These are phyloP conservation scores for Crypturellus undulatus DNA, from an alignment of 2,113 vertebrate species.

Conservation along the genomic window DNA sequence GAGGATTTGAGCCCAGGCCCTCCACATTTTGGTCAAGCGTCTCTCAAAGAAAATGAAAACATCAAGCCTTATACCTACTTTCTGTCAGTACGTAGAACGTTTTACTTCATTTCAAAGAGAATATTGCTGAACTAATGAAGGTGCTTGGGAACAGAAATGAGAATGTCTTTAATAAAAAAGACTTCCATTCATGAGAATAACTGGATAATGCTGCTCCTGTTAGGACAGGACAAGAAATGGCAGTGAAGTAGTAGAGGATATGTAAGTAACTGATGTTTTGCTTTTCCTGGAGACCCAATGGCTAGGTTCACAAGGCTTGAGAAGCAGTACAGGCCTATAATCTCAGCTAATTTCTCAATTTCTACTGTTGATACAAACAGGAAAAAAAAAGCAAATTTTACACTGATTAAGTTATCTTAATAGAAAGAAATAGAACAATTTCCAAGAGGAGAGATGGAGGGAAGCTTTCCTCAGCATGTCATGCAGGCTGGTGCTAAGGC, in stretches of 20 bases:
- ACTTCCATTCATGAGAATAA: neutral
- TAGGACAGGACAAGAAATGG: neutral
- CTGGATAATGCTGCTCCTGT: constrained; percentile 5
- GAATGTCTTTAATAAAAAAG: neutral
- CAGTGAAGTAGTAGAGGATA: neutral
- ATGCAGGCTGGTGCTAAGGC: neutral
- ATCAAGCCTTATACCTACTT: neutral
- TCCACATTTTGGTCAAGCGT: too few species aligned
- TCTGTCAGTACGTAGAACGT: neutral
- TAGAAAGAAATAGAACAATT: neutral
- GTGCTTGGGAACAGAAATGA: neutral
- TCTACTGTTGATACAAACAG: neutral
- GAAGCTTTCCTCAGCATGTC: neutral
- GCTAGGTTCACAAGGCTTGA: neutral
- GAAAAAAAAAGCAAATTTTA: neutral
- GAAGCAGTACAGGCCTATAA: neutral
- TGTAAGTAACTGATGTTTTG: neutral
- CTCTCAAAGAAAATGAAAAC: neutral
- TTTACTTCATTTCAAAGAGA: neutral
- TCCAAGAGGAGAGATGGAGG: neutral
- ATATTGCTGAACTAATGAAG: neutral
- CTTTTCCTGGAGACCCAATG: neutral
- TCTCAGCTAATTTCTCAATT: neutral
- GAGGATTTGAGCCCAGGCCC: too few species aligned
- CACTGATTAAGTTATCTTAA: neutral